phyloP scores from a whole-genome alignment of 2,113 vertebrate genomes.

The Bungarus multicinctus region DNA sequence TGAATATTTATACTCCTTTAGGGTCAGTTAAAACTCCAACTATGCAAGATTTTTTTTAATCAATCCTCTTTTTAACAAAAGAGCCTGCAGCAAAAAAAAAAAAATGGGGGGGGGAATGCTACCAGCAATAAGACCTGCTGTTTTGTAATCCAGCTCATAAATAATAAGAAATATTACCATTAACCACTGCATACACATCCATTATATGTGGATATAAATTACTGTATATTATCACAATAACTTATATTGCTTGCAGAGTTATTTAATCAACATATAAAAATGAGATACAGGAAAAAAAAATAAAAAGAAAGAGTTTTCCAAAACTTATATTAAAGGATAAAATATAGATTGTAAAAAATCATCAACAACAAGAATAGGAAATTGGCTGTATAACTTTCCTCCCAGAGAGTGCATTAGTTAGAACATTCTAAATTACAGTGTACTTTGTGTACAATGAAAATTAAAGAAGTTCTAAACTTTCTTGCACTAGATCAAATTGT shows the following conservation, averaged over 20 bases:
- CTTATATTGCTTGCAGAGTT: slow-evolving; percentile 8
- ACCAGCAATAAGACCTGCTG: slow-evolving; percentile 41
- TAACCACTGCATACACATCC: slow-evolving; percentile 9
- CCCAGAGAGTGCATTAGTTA: background rate
- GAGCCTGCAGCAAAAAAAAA: slow-evolving; percentile 49
- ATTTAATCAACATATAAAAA: slow-evolving; percentile 24
- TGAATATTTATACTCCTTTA: background rate
- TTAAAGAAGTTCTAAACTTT: background rate
- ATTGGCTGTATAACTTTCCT: slow-evolving; percentile 44
- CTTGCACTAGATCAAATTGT: background rate
- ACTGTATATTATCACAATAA: background rate
- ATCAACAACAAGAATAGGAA: slow-evolving; percentile 42
- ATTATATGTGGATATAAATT: slow-evolving; percentile 30
- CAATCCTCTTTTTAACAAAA: background rate
- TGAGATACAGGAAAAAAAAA: slow-evolving; percentile 11
- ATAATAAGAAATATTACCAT: slow-evolving; percentile 30
- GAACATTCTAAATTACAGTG: slow-evolving; percentile 29
- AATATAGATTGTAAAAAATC: slow-evolving; percentile 38
- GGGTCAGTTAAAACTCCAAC: background rate
- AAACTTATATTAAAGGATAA: slow-evolving; percentile 37
- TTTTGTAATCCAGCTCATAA: slow-evolving; percentile 31
- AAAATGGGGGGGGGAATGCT: background rate
- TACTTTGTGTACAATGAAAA: slow-evolving; percentile 42
- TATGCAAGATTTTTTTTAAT: background rate
- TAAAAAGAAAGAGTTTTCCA: slow-evolving; percentile 34